phyloP scores from a whole-genome alignment of 37 sponge, comb jelly and placozoan species.

The Beroe ovata region DNA sequence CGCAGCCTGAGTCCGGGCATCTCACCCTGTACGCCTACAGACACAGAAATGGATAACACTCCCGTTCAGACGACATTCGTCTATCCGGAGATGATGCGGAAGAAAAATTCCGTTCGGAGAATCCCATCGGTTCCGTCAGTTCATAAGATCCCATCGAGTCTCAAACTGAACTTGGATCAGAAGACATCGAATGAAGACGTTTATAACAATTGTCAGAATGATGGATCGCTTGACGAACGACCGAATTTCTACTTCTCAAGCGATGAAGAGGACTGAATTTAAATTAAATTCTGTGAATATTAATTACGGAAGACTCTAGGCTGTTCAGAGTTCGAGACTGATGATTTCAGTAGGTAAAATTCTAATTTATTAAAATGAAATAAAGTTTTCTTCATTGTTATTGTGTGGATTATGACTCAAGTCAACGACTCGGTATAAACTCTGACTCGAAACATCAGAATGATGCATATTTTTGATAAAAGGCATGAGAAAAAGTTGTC shows the following conservation, averaged over 20 bases:
- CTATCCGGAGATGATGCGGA: background rate
- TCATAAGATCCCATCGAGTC: background rate
- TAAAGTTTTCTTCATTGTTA: too few relatives aligned
- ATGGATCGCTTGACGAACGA: background rate
- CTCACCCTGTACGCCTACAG: constrained; percentile 24
- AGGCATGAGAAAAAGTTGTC: too few relatives aligned
- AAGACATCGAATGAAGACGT: background rate
- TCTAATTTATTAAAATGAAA: background rate
- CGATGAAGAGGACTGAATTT: constrained; percentile 27
- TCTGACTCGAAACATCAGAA: too few relatives aligned
- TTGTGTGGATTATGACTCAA: too few relatives aligned
- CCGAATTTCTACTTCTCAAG: constrained; percentile 43
- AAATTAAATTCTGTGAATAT: background rate
- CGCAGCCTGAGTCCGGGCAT: background rate
- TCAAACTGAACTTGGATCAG: background rate
- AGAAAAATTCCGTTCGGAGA: background rate
- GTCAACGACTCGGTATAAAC: too few relatives aligned
- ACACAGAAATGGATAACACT: background rate
- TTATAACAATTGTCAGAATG: background rate
- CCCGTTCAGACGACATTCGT: constrained; percentile 34
- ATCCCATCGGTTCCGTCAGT: background rate
- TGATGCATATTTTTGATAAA: too few relatives aligned
- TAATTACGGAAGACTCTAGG: too few relatives aligned
- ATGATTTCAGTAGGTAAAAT: background rate
- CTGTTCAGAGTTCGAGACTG: background rate